phyloP scores from a whole-genome alignment of 2,113 vertebrate genomes.

The Aegotheles bennettii region DNA sequence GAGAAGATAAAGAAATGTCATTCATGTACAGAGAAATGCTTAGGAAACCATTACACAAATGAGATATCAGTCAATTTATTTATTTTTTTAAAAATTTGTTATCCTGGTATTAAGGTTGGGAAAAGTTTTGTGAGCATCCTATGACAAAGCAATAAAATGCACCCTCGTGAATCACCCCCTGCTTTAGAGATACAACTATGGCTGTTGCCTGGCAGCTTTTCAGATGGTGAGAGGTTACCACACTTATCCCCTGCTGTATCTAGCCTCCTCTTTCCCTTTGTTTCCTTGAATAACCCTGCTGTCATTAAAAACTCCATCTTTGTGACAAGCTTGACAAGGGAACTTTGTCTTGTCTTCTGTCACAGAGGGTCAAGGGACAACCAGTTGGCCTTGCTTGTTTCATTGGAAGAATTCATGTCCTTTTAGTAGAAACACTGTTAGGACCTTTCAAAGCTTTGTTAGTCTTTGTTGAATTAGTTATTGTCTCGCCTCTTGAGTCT shows the following conservation, averaged over 20 bases:
- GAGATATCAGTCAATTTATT: not conserved
- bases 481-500: not conserved
- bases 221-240: slow-evolving; percentile 28
- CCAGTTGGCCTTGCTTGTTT: not conserved
- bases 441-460: slow-evolving; percentile 16
- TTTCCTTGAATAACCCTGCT: not conserved
- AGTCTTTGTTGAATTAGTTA: slow-evolving; percentile 4
- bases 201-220: slow-evolving; percentile 6
- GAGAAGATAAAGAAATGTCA: not conserved
- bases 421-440: not conserved
- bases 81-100: not conserved
- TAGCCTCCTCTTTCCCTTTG: not conserved
- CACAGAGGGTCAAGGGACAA: not conserved
- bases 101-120: not conserved
- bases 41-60: not conserved
- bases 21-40: not conserved
- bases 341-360: not conserved
- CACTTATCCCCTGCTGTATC: not conserved
- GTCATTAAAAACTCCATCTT: not conserved
- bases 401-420: not conserved
- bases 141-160: not conserved
- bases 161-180: not conserved
- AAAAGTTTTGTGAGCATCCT: not conserved
- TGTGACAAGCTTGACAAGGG: slow-evolving; percentile 15
- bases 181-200: not conserved